Base-by-base conservation (phyloP, 2,888 invertebrate genomes). In the Caenorhabditis uteleia region DNA sequence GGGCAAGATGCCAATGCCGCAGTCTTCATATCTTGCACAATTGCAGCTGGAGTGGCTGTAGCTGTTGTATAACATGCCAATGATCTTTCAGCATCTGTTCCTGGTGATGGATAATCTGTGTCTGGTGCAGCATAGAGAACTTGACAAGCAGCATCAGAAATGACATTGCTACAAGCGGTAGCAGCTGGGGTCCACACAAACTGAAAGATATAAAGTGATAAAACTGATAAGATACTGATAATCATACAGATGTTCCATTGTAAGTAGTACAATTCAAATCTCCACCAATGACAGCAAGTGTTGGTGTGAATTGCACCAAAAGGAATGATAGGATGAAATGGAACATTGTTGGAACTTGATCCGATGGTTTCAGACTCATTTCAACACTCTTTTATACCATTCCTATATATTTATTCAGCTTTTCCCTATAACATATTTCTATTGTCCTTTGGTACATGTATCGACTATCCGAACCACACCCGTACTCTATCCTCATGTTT, bases 1-100 rank as follows among this genome's bases (percentile, higher is more conserved):
- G 71, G 60, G 40, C 71, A 71, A 6, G 14, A 45, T 3, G 47
- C 25, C 8, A 60, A 25, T 1, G 68, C 64, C 2, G 59, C 64
- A 8, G 6, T 26, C 34, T 64, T 64, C 48, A 57, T 43, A 18
- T 64, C 57, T 29, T 31, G 18, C 8, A 49, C 49, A 18, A 57
- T 45, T 6, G 57, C 20, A 18, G 53, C 51, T 20, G 64, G 56
- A 8, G 62, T 56, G 12, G 60, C 50, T 14, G 54, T 23, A 7
- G 54, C 55, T 5, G 54, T 49, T 2, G 60, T 61, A 20, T 46
- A 58, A 33, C 58, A 58, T 4, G 42, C 34, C 10, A 51, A 31
- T 4, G 60, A 43, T 36, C 60, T 43, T 10, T 34, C 43, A 2
- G 44, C 49, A 26, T 40, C 42, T 20, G 33, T 34, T 31, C 45